A percentile compares a stretch with the other conserved stretches of the same genome.
Evolutionary conservation across 37 sponge, comb jelly and placozoan genomes (phyloP).

Genomic region (Aphrocallistes beatrix): DNA sequence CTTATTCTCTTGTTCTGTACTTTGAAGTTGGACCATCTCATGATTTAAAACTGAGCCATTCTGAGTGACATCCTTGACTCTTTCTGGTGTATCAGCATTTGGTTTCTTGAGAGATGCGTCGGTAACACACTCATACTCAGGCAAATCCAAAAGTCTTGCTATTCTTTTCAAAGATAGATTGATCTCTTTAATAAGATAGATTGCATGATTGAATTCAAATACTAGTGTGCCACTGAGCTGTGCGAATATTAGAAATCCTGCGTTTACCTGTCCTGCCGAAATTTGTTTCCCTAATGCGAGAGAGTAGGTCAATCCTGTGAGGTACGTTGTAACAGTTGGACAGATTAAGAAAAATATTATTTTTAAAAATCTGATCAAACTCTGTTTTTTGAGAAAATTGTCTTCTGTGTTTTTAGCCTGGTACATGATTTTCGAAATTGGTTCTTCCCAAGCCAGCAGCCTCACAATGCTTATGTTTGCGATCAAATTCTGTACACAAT

Average conservation of each 20-base stretch:
- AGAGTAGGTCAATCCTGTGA: not conserved
- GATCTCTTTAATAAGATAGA: not conserved
- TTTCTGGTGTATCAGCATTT: not conserved
- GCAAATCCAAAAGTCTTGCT: not conserved
- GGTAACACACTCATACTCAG: not conserved
- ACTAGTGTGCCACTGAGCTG: not conserved
- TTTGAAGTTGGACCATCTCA: too few species aligned
- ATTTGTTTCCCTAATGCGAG: not conserved
- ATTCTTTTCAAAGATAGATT: not conserved
- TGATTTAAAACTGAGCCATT: too few species aligned
- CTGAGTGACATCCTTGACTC: not conserved
- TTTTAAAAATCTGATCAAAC: not conserved
- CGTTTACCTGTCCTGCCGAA: not conserved
- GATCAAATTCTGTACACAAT: not conserved
- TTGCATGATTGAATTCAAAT: not conserved
- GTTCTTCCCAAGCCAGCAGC: not conserved
- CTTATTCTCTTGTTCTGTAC: not conserved
- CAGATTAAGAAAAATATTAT: not conserved
- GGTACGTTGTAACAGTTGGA: not conserved
- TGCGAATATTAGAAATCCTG: conserved; percentile 5
- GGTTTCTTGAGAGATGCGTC: not conserved
- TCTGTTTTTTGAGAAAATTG: not conserved
- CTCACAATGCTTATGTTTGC: not conserved
- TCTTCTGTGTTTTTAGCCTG: not conserved
- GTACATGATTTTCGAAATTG: not conserved